Base-by-base conservation (phyloP, 1,140 invertebrate species). In the Meloidogyne exigua region DNA sequence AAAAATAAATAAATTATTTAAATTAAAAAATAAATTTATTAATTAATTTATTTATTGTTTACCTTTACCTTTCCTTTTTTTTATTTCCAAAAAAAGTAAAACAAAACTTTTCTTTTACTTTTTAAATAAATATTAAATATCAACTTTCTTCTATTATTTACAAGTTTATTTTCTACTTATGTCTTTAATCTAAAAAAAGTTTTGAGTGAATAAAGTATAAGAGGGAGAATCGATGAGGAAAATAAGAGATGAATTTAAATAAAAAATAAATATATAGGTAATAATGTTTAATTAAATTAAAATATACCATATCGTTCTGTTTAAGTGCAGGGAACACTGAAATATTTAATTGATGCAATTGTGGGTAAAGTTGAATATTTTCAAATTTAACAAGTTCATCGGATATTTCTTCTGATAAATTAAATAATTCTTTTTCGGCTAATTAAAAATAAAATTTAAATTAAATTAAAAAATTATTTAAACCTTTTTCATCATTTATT, bases 331-430 rank as follows among this genome's bases (percentile, higher is more conserved):
- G n/a, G 2, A 28, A n/a, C 4, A 75, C 64, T 9, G 74, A 32
- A 25, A 75, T 12, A 42, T 75, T 75, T 63, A 75, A 69, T 28
- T 75, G 74, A 23, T 75, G 70, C 28, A 57, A 32, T 44, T 75
- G 71, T 0, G 74, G 70, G n/a, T 75, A 72, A 28, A 72, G 44
- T 32, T 72, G 65, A 23, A 75, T 65, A 11, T n/a, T 21, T 39
- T 75, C 74, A 63, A 75, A 73, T 15, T 44, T 65, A 32, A 75
- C 70, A 39, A 75, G 42, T 57, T 73, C 70, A 36, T 75, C 74
- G 26, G 49, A 63, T 25, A 75, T 28, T 18, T 72, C 44, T n/a
- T 39, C 26, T 5, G n/a, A 15, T 7, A 18, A 12, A 13, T 18
- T 28, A 23, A 28, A 70, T 32, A 3, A 3, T 32, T 32, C 28